Evolutionary conservation across 2,797 vertebrate genomes (phyloP).

Genomic region (Ambastaia sidthimunki): DNA sequence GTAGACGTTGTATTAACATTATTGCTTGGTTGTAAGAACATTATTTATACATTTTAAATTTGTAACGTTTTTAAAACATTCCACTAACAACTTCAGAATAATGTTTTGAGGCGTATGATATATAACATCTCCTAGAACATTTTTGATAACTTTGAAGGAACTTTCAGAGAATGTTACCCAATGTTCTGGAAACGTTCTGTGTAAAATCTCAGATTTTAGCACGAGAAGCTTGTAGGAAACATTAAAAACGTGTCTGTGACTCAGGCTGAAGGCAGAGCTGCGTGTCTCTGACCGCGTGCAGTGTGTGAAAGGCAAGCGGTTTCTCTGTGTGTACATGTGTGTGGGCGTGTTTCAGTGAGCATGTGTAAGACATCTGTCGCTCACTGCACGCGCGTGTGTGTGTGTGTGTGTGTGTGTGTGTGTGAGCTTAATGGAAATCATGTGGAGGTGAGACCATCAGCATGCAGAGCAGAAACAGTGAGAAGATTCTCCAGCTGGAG

Average conservation of each 20-base stretch:
- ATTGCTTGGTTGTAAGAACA: too few species aligned
- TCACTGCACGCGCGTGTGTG: conserved; percentile 31
- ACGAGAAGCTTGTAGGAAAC: conserved; percentile 9
- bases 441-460: conserved; percentile 49
- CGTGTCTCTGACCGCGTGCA: neutral
- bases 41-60: too few species aligned
- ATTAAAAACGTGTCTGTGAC: neutral
- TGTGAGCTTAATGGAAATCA: conserved; percentile 32
- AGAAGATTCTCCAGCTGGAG: conserved; percentile 51
- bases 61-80: too few species aligned
- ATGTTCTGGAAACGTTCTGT: too few species aligned
- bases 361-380: too few species aligned
- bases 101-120: too few species aligned
- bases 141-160: too few species aligned
- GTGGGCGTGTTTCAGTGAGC: too few species aligned
- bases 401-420: conserved; percentile 38
- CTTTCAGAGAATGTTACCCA: too few species aligned
- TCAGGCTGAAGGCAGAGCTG: conserved; percentile 12
- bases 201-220: neutral
- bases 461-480: conserved; percentile 46
- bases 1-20: too few species aligned
- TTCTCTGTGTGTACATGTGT: neutral
- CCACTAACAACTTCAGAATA: too few species aligned
- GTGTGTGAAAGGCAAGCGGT: neutral
- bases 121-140: too few species aligned